Percentiles rank a stretch among this genome's conserved stretches.
phyloP scores from a whole-genome alignment of 2,888 invertebrate species.

The Heliconius ethilla region DNA sequence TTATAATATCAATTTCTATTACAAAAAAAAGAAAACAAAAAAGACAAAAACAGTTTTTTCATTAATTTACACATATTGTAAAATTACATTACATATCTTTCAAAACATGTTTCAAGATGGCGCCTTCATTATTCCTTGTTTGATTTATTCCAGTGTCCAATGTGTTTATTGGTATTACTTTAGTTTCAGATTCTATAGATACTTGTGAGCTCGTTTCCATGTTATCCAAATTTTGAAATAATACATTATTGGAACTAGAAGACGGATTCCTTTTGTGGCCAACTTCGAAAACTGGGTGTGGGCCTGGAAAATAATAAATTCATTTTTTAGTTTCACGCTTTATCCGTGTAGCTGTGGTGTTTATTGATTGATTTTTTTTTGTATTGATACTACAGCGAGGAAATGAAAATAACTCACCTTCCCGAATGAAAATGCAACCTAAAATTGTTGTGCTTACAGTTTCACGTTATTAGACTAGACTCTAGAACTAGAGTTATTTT shows the following conservation, averaged over 20 bases:
- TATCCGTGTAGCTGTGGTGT: too few relatives aligned
- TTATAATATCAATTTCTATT: too few relatives aligned
- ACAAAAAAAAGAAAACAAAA: not conserved
- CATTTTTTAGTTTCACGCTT: not conserved
- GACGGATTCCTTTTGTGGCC: conserved; percentile 69
- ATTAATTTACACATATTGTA: not conserved
- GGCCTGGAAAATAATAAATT: conserved; percentile 54
- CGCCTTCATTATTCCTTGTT: conserved; percentile 73
- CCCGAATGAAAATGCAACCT: too few relatives aligned
- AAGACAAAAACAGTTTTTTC: not conserved
- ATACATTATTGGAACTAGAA: conserved; percentile 69
- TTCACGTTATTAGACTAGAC: too few relatives aligned
- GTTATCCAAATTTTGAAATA: conserved; percentile 68
- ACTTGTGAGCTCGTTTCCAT: conserved; percentile 63
- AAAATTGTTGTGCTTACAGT: too few relatives aligned
- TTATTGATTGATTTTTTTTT: too few relatives aligned
- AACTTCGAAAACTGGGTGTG: conserved; percentile 54
- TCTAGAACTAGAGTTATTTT: too few relatives aligned
- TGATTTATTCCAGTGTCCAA: conserved; percentile 74
- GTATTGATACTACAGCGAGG: too few relatives aligned
- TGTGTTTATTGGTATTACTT: conserved; percentile 45
- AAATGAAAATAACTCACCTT: too few relatives aligned
- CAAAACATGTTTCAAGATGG: conserved; percentile 74
- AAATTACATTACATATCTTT: conserved; percentile 63
- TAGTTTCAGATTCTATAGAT: conserved; percentile 61